Conservation (phyloP, 92 coral and sea anemone species). For the Epizoanthus fatuus region DNA sequence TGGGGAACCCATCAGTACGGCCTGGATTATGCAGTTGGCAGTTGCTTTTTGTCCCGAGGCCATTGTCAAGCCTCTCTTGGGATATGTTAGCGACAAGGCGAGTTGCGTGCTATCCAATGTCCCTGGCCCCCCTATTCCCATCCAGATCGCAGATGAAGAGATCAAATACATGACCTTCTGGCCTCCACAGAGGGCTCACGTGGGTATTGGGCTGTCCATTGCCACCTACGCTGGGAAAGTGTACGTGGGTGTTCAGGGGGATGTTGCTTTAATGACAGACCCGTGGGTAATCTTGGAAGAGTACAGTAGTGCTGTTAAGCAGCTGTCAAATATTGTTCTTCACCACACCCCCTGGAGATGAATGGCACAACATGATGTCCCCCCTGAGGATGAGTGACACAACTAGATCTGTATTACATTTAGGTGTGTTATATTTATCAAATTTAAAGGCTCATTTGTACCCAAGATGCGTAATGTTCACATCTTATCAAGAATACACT, state of each 20-base stretch:
- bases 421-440: no score
- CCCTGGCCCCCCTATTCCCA: slow-evolving; percentile 83
- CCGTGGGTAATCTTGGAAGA: slow-evolving; percentile 77
- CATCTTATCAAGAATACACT: no score
- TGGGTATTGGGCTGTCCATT: slow-evolving; percentile 90
- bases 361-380: neutral
- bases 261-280: slow-evolving; percentile 76
- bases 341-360: slow-evolving; percentile 11
- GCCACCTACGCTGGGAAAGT: slow-evolving; percentile 86
- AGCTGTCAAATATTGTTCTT: slow-evolving; percentile 58
- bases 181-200: slow-evolving; percentile 90
- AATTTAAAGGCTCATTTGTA: no score
- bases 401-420: no score
- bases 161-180: slow-evolving; percentile 76
- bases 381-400: neutral
- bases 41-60: slow-evolving; percentile 79
- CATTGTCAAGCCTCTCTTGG: slow-evolving; percentile 55
- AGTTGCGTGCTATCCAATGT: slow-evolving; percentile 93
- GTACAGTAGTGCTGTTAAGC: slow-evolving; percentile 75
- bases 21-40: slow-evolving; percentile 52
- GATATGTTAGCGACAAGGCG: slow-evolving; percentile 66
- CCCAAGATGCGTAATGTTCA: no score
- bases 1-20: slow-evolving; percentile 87
- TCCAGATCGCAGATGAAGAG: slow-evolving; percentile 67
- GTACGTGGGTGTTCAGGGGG: slow-evolving; percentile 83